Percentiles rank a stretch among this genome's conserved stretches.
Conservation (phyloP, 1,140 invertebrate genomes). For the Rhyzopertha dominica region DNA sequence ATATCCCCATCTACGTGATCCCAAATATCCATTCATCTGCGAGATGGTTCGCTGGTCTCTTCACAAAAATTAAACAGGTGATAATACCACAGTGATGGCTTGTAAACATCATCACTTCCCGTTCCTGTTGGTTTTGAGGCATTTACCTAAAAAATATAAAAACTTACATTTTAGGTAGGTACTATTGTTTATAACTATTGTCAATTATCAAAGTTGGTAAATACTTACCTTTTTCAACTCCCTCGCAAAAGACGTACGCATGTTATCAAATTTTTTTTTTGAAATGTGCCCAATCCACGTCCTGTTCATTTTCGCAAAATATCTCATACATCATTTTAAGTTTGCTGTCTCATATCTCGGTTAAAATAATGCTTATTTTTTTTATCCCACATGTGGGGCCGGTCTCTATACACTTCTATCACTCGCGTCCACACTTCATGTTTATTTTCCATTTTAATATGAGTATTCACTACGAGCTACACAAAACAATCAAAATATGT, state of each 20-base stretch:
- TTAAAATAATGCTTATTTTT: constrained; percentile 19
- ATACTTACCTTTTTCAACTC: constrained; percentile 10
- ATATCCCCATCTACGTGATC: constrained; percentile 2
- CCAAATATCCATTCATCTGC: constrained; percentile 3
- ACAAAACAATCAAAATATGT: no score
- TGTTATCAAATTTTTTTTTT: constrained; percentile 12
- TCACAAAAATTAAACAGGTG: constrained; percentile 7
- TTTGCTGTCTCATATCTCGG: constrained; percentile 13
- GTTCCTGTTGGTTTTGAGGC: constrained; percentile 9
- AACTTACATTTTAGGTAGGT: no score
- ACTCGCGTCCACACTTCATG: no score
- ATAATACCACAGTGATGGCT: constrained; percentile 10
- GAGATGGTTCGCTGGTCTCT: constrained; percentile 10
- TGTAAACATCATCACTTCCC: constrained; percentile 6
- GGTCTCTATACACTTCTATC: no score
- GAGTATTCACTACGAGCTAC: no score
- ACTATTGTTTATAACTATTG: no score
- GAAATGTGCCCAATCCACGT: no score
- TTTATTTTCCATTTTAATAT: no score
- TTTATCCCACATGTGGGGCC: no score
- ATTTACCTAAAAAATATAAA: constrained; percentile 8
- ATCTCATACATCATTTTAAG: constrained; percentile 10
- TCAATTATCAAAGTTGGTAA: not conserved
- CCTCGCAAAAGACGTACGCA: constrained; percentile 7
- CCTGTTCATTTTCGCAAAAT: constrained; percentile 7